Percentiles rank a stretch among this genome's conserved stretches.
phyloP scores from a whole-genome alignment of 1,140 invertebrate genomes.

The Copidosoma floridanum region DNA sequence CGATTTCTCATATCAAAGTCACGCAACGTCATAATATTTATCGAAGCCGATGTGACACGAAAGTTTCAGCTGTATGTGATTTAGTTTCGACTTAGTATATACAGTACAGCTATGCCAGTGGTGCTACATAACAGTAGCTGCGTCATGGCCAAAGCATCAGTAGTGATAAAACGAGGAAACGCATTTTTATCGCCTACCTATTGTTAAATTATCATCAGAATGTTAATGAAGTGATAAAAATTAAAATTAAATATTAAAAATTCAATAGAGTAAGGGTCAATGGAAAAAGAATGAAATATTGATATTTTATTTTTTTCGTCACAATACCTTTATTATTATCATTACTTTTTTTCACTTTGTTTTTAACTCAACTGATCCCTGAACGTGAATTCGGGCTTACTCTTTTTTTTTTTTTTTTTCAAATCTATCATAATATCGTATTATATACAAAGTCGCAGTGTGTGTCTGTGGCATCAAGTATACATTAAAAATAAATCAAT shows the following conservation, averaged over 20 bases:
- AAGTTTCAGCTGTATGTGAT: conserved; percentile 13
- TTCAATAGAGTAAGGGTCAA: too few relatives aligned
- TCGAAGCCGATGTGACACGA: neutral
- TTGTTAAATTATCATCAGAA: conserved; percentile 3
- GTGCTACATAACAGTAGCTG: too few relatives aligned
- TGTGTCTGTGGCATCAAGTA: conserved; percentile 11
- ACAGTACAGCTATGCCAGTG: too few relatives aligned
- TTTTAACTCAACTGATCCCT: too few relatives aligned
- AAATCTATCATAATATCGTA: too few relatives aligned
- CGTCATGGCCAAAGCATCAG: neutral
- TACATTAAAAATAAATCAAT: conserved; percentile 12
- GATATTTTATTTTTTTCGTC: too few relatives aligned
- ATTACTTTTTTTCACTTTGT: too few relatives aligned
- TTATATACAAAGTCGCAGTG: conserved; percentile 22
- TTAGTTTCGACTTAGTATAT: conserved; percentile 11
- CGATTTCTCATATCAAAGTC: conserved; percentile 15
- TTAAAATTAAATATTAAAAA: neutral
- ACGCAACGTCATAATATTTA: conserved; percentile 19
- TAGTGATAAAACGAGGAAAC: conserved; percentile 22
- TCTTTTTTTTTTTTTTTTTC: too few relatives aligned
- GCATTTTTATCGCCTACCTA: neutral
- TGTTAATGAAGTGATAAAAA: neutral
- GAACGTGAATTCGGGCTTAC: too few relatives aligned
- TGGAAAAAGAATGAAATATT: too few relatives aligned
- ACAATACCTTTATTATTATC: too few relatives aligned